These are phyloP conservation scores for Harlomillsia oculata DNA, from an alignment of 1,140 invertebrate species.

Conservation along the genomic window DNA sequence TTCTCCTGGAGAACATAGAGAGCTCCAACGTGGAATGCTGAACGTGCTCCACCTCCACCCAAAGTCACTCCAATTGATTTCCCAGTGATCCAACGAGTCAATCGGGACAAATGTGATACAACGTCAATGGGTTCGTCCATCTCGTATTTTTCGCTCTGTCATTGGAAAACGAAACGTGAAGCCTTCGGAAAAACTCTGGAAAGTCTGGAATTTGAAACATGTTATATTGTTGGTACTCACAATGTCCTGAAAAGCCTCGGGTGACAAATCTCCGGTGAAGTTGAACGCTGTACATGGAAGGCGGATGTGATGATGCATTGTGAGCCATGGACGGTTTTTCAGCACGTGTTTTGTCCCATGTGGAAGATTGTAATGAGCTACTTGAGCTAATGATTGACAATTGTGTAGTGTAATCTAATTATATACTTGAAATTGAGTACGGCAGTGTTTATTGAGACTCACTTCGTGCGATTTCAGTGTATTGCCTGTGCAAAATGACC, in stretches of 20 bases:
- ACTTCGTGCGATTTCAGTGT: background rate
- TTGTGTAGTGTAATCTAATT: too few species aligned
- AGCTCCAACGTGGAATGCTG: background rate
- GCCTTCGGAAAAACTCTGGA: too few species aligned
- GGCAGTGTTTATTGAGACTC: background rate
- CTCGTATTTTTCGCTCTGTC: background rate
- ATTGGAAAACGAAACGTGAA: background rate
- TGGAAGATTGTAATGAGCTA: too few species aligned
- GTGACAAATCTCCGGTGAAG: background rate
- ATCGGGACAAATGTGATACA: background rate
- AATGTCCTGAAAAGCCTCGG: background rate
- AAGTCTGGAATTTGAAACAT: too few species aligned
- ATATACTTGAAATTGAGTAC: background rate
- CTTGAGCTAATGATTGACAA: too few species aligned
- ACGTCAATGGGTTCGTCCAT: background rate
- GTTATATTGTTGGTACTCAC: too few species aligned
- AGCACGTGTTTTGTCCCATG: background rate
- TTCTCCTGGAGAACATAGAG: background rate
- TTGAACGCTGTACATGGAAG: background rate
- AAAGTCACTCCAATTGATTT: background rate
- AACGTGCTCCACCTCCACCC: background rate
- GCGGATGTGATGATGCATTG: constrained; percentile 1
- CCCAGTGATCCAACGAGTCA: background rate
- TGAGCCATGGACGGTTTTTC: background rate
- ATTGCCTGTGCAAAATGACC: background rate